Percentiles rank a stretch among this genome's conserved stretches.
Conservation (phyloP, 2,888 invertebrate species). For the Hydrotaea diabolus region DNA sequence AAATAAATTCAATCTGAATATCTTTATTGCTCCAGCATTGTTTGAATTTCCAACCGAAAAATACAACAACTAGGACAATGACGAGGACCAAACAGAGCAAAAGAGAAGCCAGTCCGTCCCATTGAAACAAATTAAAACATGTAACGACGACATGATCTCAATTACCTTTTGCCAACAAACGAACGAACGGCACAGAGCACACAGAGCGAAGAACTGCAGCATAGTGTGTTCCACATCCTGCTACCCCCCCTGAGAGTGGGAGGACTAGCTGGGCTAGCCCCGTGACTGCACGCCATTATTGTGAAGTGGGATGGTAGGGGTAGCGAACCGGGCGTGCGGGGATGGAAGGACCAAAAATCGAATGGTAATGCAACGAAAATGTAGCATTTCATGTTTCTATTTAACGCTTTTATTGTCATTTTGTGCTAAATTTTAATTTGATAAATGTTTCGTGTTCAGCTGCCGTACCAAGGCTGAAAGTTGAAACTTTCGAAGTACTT, state of each 20-base stretch:
- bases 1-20: no score
- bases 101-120: no score
- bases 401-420: conserved; percentile 27
- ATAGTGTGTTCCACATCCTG: no score
- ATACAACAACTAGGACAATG: neutral
- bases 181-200: neutral
- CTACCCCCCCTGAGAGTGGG: no score
- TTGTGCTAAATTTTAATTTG: conserved; percentile 47
- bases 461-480: no score
- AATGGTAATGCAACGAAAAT: conserved; percentile 33
- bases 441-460: conserved; percentile 29
- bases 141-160: conserved; percentile 35
- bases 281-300: no score
- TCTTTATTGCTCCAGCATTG: neutral
- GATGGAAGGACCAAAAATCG: neutral
- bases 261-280: no score
- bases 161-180: conserved; percentile 2
- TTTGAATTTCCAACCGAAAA: neutral
- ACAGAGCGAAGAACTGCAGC: no score
- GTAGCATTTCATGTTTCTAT: conserved; percentile 29
- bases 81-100: neutral
- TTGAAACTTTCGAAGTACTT: neutral
- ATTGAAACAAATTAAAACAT: conserved; percentile 46
- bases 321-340: no score
- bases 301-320: no score